Evolutionary conservation across 2,113 vertebrate genomes (phyloP), one percentile per base, ranked within the genome.

Genomic region (Plecturocebus donacophilus): DNA sequence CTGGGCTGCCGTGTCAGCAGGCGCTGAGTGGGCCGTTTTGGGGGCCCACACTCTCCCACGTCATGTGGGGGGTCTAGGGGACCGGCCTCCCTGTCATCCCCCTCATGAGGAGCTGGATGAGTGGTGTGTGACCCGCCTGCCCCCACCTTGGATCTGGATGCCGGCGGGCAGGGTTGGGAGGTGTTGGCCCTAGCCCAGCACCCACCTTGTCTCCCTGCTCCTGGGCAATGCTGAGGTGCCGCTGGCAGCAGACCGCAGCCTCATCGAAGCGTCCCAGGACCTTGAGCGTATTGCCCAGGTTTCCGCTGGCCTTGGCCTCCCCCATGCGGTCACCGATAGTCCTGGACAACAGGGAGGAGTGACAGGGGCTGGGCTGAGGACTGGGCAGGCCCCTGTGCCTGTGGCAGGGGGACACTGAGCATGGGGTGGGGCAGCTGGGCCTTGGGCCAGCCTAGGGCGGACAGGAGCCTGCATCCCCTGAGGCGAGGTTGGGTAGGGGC

Each of bases 281-380:
- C 97, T 99, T 99, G 66, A 99, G 96, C 0, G 99, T 99, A 94
- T 99, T 99, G 32, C 99, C 99, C 0, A 99, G 99, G 98, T 99
- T 99, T 14, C 99, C 99, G 0, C 99, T 99, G 87, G 99, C 99
- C 96, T 99, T 99, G 61, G 99, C 99, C 91, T 99, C 99, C 92
- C 99, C 99, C 27, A 99, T 99, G 75, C 99, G 98, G 98, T 99
- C 99, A 38, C 99, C 99, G 6, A 99, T 99, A 70, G 99, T 99
- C 97, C 99, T 99, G 87, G 16, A 81, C 45, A 49, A 40, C 42
- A 0, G 71, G 47, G 2, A 11, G 0, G 11, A 80, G 42, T 13
- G 13, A 52, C 49, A 87, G 58, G 42, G 58, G 21, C 76, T 2
- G 2, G 47, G 35, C 38, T 0, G 11, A 66, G 75, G 35, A 10